Evolutionary conservation across 2,797 vertebrate species (phyloP).

Genomic region (Micrastur ruficollis): DNA sequence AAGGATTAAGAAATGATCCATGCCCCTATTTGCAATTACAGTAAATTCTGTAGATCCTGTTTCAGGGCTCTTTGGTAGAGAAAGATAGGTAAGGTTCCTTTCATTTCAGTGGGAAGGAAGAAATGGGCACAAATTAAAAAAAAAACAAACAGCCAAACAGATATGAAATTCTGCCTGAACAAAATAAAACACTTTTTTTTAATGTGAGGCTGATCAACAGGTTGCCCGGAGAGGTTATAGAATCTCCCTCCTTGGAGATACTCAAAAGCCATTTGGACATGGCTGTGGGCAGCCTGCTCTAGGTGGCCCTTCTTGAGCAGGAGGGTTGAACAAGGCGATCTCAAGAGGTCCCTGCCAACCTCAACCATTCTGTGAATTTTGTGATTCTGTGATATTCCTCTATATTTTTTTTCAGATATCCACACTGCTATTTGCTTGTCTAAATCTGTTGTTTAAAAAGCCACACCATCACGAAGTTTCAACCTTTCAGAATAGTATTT

Average conservation of each 20-base stretch:
- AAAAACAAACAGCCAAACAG: neutral
- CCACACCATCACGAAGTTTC: neutral
- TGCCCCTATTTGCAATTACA: neutral
- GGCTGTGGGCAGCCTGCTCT: neutral
- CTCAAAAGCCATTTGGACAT: neutral
- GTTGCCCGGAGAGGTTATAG: neutral
- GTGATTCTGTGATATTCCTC: neutral
- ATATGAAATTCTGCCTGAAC: neutral
- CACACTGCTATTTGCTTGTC: neutral
- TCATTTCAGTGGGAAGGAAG: neutral
- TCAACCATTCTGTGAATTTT: neutral
- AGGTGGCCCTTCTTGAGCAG: neutral
- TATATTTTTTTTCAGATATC: neutral
- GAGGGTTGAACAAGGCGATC: neutral
- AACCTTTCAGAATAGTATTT: neutral
- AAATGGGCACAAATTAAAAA: neutral
- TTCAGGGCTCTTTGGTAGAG: neutral
- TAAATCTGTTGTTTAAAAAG: neutral
- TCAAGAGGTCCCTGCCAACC: neutral
- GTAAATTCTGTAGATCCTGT: neutral
- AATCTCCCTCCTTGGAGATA: neutral
- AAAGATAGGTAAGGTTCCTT: neutral
- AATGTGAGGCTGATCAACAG: neutral
- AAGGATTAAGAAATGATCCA: neutral
- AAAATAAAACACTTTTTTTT: neutral